Evolutionary conservation across 1,140 invertebrate genomes (phyloP).

Genomic region (Heterodera carotae): DNA sequence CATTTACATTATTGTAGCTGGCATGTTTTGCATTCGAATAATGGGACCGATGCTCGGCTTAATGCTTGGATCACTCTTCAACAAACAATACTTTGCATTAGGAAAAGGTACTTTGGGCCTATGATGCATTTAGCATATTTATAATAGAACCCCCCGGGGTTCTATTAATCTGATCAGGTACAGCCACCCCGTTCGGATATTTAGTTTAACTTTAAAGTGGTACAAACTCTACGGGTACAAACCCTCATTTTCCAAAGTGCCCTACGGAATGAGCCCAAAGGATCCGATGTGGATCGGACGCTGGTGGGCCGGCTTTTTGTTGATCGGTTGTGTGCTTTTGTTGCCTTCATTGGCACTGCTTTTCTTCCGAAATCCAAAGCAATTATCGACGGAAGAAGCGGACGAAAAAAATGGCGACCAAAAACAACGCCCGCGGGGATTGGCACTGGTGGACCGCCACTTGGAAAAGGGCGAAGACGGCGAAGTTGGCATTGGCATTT

Average conservation of each 20-base stretch:
- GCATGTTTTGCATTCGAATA: conserved; percentile 64
- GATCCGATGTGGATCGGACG: conserved; percentile 60
- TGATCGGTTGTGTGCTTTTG: conserved; percentile 50
- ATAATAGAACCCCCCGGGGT: too few relatives aligned
- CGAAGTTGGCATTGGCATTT: neutral
- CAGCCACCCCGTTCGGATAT: too few relatives aligned
- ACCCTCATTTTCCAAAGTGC: conserved; percentile 27
- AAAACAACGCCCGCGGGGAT: conserved; percentile 23
- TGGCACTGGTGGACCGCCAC: conserved; percentile 58
- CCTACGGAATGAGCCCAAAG: conserved; percentile 43
- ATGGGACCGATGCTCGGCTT: conserved; percentile 63
- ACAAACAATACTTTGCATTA: conserved; percentile 61
- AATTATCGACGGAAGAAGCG: conserved; percentile 3
- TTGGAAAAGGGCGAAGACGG: conserved; percentile 40
- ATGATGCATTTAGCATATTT: too few relatives aligned
- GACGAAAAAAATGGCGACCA: conserved; percentile 17
- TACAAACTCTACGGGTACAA: too few relatives aligned
- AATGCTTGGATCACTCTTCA: conserved; percentile 58
- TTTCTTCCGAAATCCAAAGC: conserved; percentile 55
- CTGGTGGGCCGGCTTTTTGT: conserved; percentile 59
- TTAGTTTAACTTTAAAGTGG: too few relatives aligned
- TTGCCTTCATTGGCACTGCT: conserved; percentile 54
- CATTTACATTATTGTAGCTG: conserved; percentile 48
- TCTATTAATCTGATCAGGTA: too few relatives aligned
- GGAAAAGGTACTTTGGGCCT: conserved; percentile 52